Evolutionary conservation across 2,888 invertebrate species (phyloP), one percentile per base, ranked within the genome.

Genomic region (Oasisia sp.): DNA sequence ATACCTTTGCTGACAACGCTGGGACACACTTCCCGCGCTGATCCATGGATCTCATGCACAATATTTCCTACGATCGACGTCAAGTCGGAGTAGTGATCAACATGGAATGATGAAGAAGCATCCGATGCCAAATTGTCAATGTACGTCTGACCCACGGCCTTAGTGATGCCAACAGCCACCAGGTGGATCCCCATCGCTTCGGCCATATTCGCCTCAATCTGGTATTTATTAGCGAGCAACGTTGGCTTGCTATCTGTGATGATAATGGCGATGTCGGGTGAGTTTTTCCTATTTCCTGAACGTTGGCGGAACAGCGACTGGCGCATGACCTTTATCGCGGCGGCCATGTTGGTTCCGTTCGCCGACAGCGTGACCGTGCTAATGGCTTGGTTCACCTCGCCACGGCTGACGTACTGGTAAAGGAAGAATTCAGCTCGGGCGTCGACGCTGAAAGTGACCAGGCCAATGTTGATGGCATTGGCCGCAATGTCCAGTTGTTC

Each of bases 201-300:
- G 1, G 91, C 91, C 32, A 91, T 45, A 56, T 91, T 91, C 27
- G 91, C 91, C 56, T 91, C 91, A 45, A 91, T 45, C 91, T 91
- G 91, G 19, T 32, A 50, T 74, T 74, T 74, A 74, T 27, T 74
- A 74, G 27, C 74, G 2, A 74, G 74, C n/a, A 74, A 27, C 27
- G 74, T 74, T 27, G 91, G 91, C 27, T 44, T 56, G 38, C 50
- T 38, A 56, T 91, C 91, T 45, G 91, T 45, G 14, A 91, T 27
- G n/a, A 91, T 56, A 19, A 91, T 45, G 14, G 91, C 91, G 91
- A 91, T 27, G 27, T 91, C 91, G 50, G 91, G 91, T 45, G 91
- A 91, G 32, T 32, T 14, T 32, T 44, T 56, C 32, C 91, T 32
- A 45, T 91, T 91, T 27, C 91, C 91, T 19, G 44, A 38, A 32